These are phyloP conservation scores for Drosophila tsacasi DNA, from an alignment of 1,140 invertebrate genomes.

Conservation along the genomic window DNA sequence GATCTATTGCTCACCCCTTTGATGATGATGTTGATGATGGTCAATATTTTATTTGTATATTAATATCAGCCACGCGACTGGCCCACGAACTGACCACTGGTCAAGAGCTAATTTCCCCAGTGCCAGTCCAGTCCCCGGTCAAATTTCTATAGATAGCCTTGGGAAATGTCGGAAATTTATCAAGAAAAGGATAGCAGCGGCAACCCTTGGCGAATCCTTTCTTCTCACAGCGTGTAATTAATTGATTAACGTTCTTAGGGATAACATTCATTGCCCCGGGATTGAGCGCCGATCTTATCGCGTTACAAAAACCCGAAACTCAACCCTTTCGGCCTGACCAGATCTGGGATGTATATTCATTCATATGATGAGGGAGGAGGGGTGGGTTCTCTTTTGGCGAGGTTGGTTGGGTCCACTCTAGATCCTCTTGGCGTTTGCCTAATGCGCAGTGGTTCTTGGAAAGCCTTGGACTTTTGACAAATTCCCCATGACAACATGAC, in stretches of 20 bases:
- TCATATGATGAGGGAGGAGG: constrained; percentile 19
- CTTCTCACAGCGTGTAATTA: constrained; percentile 75
- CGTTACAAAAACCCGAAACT: constrained; percentile 66
- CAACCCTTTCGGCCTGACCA: constrained; percentile 71
- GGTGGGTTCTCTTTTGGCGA: constrained; percentile 6
- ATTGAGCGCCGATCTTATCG: constrained; percentile 76
- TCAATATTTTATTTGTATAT: constrained; percentile 77
- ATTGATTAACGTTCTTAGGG: constrained; percentile 83
- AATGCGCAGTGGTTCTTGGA: constrained; percentile 68
- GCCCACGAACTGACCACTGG: constrained; percentile 69
- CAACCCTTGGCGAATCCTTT: constrained; percentile 66
- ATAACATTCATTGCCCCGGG: constrained; percentile 58
- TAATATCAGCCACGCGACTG: constrained; percentile 77
- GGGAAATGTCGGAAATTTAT: constrained; percentile 74
- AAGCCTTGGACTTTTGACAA: constrained; percentile 53
- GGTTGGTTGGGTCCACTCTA: constrained; percentile 48
- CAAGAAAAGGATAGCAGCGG: constrained; percentile 32
- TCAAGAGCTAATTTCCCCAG: constrained; percentile 63
- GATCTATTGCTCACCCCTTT: constrained; percentile 41
- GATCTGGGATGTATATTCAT: constrained; percentile 31
- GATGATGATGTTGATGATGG: constrained; percentile 26
- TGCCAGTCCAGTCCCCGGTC: constrained; percentile 24
- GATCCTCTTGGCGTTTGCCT: constrained; percentile 34
- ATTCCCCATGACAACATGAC: constrained; percentile 47
- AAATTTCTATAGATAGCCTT: constrained; percentile 71